These are phyloP conservation scores for Camponotus vicinus DNA, from an alignment of 1,140 invertebrate genomes.

Conservation along the genomic window DNA sequence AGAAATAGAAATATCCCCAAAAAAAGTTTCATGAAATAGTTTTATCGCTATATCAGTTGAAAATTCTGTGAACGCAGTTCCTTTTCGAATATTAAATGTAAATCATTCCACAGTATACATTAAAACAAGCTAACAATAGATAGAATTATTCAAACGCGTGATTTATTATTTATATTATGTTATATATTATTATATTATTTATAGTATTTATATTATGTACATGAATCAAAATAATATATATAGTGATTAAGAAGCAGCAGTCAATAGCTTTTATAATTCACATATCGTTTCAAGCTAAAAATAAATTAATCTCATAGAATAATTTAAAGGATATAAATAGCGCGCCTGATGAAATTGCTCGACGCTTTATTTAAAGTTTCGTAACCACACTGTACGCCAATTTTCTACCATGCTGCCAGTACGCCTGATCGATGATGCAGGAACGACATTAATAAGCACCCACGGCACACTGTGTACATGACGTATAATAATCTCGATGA, in stretches of 20 bases:
- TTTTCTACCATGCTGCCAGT: constrained; percentile 51
- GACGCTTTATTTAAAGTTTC: constrained; percentile 56
- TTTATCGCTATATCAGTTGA: not conserved
- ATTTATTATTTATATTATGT: not conserved
- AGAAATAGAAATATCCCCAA: not conserved
- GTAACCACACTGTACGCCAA: constrained; percentile 38
- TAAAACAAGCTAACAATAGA: not conserved
- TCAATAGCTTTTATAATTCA: constrained; percentile 21
- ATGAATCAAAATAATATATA: constrained; percentile 7
- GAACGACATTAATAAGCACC: constrained; percentile 72
- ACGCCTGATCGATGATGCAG: constrained; percentile 68
- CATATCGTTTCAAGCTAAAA: not conserved
- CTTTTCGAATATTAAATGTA: not conserved
- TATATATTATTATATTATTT: too few species aligned
- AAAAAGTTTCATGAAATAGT: not conserved
- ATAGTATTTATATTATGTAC: not conserved
- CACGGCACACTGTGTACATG: constrained; percentile 66
- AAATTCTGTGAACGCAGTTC: not conserved
- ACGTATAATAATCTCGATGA: constrained; percentile 71
- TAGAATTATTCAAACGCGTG: not conserved
- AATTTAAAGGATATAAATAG: constrained; percentile 47
- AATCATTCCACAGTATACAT: not conserved
- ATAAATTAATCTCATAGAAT: constrained; percentile 42
- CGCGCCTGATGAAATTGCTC: constrained; percentile 23
- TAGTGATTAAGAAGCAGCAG: not conserved